Evolutionary conservation across 1,140 invertebrate species (phyloP).

Genomic region (Aphelenchoides fujianensis): DNA sequence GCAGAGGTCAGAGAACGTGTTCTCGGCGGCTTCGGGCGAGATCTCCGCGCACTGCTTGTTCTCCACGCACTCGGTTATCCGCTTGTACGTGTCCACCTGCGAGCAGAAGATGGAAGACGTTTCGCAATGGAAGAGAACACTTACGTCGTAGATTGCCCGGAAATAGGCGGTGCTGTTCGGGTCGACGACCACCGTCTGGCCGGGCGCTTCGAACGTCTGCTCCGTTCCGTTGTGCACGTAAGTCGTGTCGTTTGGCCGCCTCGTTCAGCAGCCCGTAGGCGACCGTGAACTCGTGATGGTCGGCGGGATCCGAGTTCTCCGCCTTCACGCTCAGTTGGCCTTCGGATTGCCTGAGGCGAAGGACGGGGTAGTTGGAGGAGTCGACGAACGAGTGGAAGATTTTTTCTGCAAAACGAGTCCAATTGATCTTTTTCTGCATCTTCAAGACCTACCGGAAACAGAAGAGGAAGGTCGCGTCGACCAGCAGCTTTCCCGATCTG

Average conservation of each 20-base stretch:
- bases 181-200: constrained; percentile 22
- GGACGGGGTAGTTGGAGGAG: constrained; percentile 6
- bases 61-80: constrained; percentile 6
- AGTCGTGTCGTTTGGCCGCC: neutral
- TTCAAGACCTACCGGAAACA: constrained; percentile 11
- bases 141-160: constrained; percentile 27
- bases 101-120: neutral
- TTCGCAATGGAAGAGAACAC: neutral
- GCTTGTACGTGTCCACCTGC: constrained; percentile 22
- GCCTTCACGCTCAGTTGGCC: neutral
- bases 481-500: constrained; percentile 5
- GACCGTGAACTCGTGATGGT: constrained; percentile 7
- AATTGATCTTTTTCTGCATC: too few species aligned
- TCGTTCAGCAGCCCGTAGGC: constrained; percentile 10
- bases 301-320: neutral
- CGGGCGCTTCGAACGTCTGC: neutral
- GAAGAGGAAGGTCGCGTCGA: constrained; percentile 19
- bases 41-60: neutral
- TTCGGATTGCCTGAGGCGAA: neutral
- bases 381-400: constrained; percentile 11
- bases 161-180: constrained; percentile 17
- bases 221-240: constrained; percentile 20
- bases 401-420: neutral
- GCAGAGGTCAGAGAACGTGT: constrained; percentile 21
- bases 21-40: neutral